Base-by-base conservation (phyloP, 2,113 vertebrate species). In the Xyrauchen texanus region DNA sequence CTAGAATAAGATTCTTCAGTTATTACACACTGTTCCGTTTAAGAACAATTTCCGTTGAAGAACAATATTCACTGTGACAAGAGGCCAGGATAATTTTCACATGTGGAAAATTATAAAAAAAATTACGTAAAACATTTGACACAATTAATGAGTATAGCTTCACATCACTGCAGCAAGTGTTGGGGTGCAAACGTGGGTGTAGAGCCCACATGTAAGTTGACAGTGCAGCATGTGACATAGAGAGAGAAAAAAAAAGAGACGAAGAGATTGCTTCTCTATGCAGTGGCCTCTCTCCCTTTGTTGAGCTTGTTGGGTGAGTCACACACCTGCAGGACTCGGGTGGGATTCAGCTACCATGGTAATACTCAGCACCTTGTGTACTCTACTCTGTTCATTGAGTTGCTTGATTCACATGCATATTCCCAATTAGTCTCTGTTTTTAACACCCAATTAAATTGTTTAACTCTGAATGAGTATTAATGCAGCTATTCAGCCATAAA, bases 331-430 rank as follows among this genome's bases (percentile, higher is more conserved):
- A 83, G 80, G 77, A 84, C 82, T 80, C 72, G 82, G 80, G 68
- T 82, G 85, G 85, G 85, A 82, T 80, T 82, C 66, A 64, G 82
- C 82, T 84, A 77, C 84, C 68, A 86, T 86, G 84, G 84, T 81
- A 67, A 83, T 85, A 78, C 81, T 64, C 68, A 62, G 64, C 15
- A 78, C 63, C 78, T 80, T 70, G 74, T 77, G 78, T 73, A 79
- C 79, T 81, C 69, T 78, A 74, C 71, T 75, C 79, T 74, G 52
- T 75, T 75, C 67, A 61, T 71, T 74, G 78, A 80, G 78, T 75
- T 63, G 60, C 73, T 76, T 61, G 66, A 80, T 83, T 78, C 66
- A 53, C 21, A 80, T 80, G 77, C 70, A 77, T 62, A 65, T 55
- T 53, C 49, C 10, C 21, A 21, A 51, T 52, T 49, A 65, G 11